Evolutionary conservation across 1,140 invertebrate species (phyloP).

Genomic region (Pogonomyrmex californicus): DNA sequence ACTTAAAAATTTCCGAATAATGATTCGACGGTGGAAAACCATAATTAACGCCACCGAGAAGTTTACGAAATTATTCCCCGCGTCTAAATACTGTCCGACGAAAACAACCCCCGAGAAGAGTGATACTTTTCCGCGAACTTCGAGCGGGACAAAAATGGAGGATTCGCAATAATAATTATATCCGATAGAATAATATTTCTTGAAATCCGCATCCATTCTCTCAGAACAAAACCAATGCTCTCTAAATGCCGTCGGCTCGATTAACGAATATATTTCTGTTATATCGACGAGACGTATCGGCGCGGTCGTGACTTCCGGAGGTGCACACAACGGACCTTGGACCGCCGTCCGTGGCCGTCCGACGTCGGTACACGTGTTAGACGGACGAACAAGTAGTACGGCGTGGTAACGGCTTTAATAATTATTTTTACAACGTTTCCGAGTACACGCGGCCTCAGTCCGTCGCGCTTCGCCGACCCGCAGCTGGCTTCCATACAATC

Average conservation of each 20-base stretch:
- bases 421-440: conserved; percentile 88
- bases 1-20: conserved; percentile 53
- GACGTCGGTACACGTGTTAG: conserved; percentile 76
- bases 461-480: conserved; percentile 86
- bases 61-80: not conserved
- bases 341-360: conserved; percentile 25
- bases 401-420: conserved; percentile 86
- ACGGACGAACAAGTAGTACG: conserved; percentile 80
- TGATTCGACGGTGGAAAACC: conserved; percentile 11
- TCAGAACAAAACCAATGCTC: not conserved
- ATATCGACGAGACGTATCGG: conserved; percentile 18
- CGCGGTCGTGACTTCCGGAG: conserved; percentile 32
- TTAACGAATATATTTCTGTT: not conserved
- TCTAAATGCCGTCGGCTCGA: not conserved
- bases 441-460: conserved; percentile 83
- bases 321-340: conserved; percentile 37
- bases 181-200: not conserved
- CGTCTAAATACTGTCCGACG: not conserved
- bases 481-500: conserved; percentile 86
- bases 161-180: conserved; percentile 7
- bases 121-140: not conserved
- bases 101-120: not conserved
- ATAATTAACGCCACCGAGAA: conserved; percentile 20
- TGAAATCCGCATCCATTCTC: not conserved
- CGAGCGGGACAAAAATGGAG: too few relatives aligned